Percentiles rank a stretch among this genome's conserved stretches.
Conservation (phyloP, 2,113 vertebrate genomes). For the Callipepla californica region DNA sequence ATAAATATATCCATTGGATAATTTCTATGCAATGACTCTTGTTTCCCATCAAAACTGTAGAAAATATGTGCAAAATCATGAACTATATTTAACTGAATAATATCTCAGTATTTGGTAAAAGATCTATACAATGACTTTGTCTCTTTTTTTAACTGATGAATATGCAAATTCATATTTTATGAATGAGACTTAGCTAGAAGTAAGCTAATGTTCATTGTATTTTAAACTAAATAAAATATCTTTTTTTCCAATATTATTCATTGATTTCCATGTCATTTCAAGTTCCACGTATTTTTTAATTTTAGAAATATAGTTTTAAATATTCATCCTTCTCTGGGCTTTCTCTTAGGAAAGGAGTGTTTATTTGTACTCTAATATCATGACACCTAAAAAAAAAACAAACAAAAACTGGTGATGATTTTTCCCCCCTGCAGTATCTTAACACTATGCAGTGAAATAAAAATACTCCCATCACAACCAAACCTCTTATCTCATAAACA, state of each 20-base stretch:
- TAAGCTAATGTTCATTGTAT: constrained; percentile 11
- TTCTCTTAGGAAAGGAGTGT: background rate
- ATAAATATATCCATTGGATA: background rate
- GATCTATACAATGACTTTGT: background rate
- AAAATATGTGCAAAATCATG: constrained; percentile 31
- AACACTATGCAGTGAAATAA: background rate
- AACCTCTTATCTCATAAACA: constrained; percentile 23
- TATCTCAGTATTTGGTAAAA: constrained; percentile 56
- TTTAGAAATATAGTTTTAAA: constrained; percentile 51
- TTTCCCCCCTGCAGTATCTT: background rate
- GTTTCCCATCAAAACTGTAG: constrained; percentile 27
- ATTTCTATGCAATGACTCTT: constrained; percentile 40
- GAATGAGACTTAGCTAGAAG: constrained; percentile 50
- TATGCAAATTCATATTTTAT: constrained; percentile 75
- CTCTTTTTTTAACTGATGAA: constrained; percentile 54
- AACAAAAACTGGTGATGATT: background rate
- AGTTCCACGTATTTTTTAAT: constrained; percentile 10
- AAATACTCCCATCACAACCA: background rate
- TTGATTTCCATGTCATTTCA: background rate
- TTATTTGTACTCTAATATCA: background rate
- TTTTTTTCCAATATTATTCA: constrained; percentile 3
- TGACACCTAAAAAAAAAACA: background rate
- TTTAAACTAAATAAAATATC: constrained; percentile 65
- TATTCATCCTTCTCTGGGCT: constrained; percentile 15
- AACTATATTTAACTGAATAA: constrained; percentile 72